A percentile compares a stretch with the other conserved stretches of the same genome.
Evolutionary conservation across 2,113 vertebrate genomes (phyloP).

Genomic region (Ophiodon elongatus): DNA sequence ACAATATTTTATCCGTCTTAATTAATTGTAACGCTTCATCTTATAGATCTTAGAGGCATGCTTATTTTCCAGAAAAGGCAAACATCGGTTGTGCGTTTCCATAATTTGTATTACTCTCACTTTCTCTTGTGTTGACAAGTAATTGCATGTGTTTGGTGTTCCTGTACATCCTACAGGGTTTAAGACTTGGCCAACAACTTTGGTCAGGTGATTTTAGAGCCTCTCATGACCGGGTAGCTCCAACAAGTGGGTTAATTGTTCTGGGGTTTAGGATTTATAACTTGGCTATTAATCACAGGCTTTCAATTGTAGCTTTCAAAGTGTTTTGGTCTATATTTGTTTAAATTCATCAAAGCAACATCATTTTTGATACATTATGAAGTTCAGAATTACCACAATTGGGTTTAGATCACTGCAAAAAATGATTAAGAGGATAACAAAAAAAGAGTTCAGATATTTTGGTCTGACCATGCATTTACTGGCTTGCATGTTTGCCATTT

Average conservation of each 20-base stretch:
- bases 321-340: neutral
- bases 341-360: neutral
- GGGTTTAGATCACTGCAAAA: neutral
- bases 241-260: slow-evolving; percentile 62
- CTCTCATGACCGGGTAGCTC: slow-evolving; percentile 18
- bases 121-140: neutral
- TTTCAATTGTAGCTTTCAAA: neutral
- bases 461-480: slow-evolving; percentile 2
- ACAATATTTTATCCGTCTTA: neutral
- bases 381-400: neutral
- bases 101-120: neutral
- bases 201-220: slow-evolving; percentile 48
- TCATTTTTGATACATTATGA: neutral
- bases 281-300: slow-evolving; percentile 12
- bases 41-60: no score
- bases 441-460: neutral
- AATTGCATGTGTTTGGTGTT: slow-evolving; percentile 1
- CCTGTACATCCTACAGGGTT: slow-evolving; percentile 17
- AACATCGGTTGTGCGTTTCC: neutral
- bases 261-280: slow-evolving; percentile 45
- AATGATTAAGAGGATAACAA: neutral
- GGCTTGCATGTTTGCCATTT: slow-evolving; percentile 19
- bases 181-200: slow-evolving; percentile 26
- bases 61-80: neutral
- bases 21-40: neutral